These are phyloP conservation scores for Pardalotus punctatus DNA, from an alignment of 2,113 vertebrate genomes.

Conservation along the genomic window DNA sequence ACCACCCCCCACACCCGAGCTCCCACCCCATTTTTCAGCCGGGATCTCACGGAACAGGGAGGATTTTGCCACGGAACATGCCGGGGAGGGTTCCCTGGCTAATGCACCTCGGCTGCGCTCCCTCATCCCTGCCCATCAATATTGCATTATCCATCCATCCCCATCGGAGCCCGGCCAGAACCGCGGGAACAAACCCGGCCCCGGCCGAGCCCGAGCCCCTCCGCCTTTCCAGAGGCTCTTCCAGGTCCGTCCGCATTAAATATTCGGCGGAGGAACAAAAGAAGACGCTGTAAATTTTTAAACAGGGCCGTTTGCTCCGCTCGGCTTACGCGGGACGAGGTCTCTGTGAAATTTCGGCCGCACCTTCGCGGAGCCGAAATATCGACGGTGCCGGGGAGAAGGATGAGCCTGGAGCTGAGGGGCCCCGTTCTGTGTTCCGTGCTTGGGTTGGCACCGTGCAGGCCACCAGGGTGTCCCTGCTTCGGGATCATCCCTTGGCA, in stretches of 20 bases:
- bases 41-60: accelerated
- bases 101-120: not conserved
- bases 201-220: not conserved
- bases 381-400: accelerated
- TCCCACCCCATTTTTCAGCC: accelerated
- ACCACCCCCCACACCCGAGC: not conserved
- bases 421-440: accelerated
- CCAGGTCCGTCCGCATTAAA: not conserved
- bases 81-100: not conserved
- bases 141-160: not conserved
- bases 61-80: not conserved
- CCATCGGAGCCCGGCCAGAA: not conserved
- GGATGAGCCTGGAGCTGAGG: accelerated
- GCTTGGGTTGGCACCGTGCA: not conserved
- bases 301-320: not conserved
- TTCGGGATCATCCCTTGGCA: not conserved
- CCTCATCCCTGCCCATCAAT: not conserved
- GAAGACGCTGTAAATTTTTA: not conserved
- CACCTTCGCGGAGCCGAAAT: accelerated
- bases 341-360: accelerated
- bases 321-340: not conserved
- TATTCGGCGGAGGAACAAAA: not conserved
- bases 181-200: not conserved
- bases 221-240: not conserved
- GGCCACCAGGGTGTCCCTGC: accelerated